These are phyloP conservation scores for Myathropa florea DNA, from an alignment of 2,888 invertebrate genomes.

Conservation along the genomic window DNA sequence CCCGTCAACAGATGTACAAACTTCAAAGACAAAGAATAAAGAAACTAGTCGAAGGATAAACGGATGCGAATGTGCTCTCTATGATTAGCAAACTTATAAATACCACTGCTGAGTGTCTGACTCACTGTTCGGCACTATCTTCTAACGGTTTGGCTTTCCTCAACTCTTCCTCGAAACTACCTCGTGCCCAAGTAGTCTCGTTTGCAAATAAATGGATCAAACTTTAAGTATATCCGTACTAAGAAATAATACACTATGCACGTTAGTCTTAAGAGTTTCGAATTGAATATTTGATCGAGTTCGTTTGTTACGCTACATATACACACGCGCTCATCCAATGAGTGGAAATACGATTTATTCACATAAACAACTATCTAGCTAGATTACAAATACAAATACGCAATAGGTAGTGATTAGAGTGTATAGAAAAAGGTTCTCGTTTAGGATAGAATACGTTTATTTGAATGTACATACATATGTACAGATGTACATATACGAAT, in stretches of 20 bases:
- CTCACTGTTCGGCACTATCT: neutral
- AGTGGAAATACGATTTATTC: neutral
- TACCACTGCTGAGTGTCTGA: neutral
- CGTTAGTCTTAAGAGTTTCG: neutral
- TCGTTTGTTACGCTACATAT: neutral
- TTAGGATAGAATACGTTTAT: constrained; percentile 22
- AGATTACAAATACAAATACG: neutral
- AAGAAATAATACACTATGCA: neutral
- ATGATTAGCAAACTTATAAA: neutral
- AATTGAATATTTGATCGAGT: constrained; percentile 2
- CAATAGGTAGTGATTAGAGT: neutral
- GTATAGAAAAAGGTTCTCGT: constrained; percentile 1
- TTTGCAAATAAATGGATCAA: neutral
- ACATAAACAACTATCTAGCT: neutral
- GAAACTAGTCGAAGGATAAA: neutral
- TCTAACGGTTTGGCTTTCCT: neutral
- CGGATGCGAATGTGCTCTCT: neutral
- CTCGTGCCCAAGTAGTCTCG: too few species aligned
- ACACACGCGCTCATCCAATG: neutral
- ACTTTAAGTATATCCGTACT: neutral
- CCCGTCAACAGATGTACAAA: neutral
- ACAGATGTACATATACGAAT: constrained; percentile 5
- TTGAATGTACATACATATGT: constrained; percentile 39
- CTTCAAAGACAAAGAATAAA: neutral
- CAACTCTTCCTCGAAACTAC: neutral